These are phyloP conservation scores for Willisornis vidua DNA, from an alignment of 2,113 vertebrate species.

Conservation along the genomic window DNA sequence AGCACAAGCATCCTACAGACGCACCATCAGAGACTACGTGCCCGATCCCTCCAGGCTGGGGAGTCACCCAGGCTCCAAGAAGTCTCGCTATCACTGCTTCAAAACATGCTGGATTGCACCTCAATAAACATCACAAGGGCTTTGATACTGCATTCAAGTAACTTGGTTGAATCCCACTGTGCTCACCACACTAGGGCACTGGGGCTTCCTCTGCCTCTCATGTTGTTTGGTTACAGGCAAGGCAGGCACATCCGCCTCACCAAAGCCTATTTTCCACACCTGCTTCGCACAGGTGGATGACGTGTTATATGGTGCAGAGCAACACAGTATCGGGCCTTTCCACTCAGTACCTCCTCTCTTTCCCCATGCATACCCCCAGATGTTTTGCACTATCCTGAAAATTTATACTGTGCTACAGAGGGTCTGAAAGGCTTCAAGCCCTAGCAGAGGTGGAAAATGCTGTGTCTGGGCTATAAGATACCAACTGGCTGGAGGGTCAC, in stretches of 20 bases:
- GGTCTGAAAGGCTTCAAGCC: not conserved
- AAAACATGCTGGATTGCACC: constrained; percentile 48
- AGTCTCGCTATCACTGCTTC: constrained; percentile 58
- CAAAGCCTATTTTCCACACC: not conserved
- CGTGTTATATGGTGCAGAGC: fast-evolving
- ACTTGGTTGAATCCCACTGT: not conserved
- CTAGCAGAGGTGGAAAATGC: not conserved
- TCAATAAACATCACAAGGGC: constrained; percentile 36
- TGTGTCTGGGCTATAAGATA: not conserved
- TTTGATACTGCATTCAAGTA: constrained; percentile 42
- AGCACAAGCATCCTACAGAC: constrained; percentile 15
- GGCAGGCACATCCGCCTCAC: not conserved
- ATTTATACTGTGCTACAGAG: not conserved
- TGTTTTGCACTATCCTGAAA: not conserved
- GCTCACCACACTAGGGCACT: not conserved
- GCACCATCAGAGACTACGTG: not conserved
- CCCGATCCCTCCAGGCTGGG: constrained; percentile 54
- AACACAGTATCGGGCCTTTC: not conserved
- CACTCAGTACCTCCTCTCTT: not conserved
- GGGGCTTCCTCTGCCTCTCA: not conserved
- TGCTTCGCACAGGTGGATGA: not conserved
- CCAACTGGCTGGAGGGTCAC: not conserved
- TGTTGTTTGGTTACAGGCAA: not conserved
- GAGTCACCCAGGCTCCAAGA: constrained; percentile 55
- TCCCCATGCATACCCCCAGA: fast-evolving